Base-by-base conservation (phyloP, 2,888 invertebrate genomes). In the Cephalotes varians region DNA sequence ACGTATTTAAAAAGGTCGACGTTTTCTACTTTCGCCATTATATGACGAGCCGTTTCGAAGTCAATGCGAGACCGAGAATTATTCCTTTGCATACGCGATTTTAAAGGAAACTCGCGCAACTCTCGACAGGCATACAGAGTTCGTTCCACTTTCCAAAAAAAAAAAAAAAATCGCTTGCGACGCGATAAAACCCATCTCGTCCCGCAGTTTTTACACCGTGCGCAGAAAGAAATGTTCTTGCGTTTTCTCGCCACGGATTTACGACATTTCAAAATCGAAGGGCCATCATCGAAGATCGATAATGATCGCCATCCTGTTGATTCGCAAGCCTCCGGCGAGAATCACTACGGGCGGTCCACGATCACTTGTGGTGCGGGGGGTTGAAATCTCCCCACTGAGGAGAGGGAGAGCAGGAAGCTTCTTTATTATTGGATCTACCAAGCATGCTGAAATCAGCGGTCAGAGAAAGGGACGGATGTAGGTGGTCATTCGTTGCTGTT, bases 401-500 rank as follows among this genome's bases (percentile, higher is more conserved):
- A 80, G 44, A 40, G 58, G 69, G 51, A 72, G 47, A 62, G 60
- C 60, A 44, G 62, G 47, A 67, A 56, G 71, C 18, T 85, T 84
- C 84, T 81, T 89, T 91, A 89, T 90, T 25, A 18, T 25, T 89
- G 91, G 91, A 92, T 92, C 90, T 92, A 90, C 91, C 90, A 91
- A 91, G 89, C 88, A 90, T 90, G 91, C 91, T 91, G 91, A 92
- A 92, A 92, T 91, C 92, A 90, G 92, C 86, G 77, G 89, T 88
- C 88, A 88, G 90, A 88, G 90, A 90, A 90, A 89, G 91, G 88
- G 69, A 89, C 88, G 91, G 90, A 91, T 91, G 92, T 92, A 91
- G 91, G 90, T 90, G 92, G 92, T 93, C 92, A 92, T 93, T 93
- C 93, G 93, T 93, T 92, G 92, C 92, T 93, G 93, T 93, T 93